Conservation (phyloP, 2,797 vertebrate genomes). For the Crenuchus spilurus region DNA sequence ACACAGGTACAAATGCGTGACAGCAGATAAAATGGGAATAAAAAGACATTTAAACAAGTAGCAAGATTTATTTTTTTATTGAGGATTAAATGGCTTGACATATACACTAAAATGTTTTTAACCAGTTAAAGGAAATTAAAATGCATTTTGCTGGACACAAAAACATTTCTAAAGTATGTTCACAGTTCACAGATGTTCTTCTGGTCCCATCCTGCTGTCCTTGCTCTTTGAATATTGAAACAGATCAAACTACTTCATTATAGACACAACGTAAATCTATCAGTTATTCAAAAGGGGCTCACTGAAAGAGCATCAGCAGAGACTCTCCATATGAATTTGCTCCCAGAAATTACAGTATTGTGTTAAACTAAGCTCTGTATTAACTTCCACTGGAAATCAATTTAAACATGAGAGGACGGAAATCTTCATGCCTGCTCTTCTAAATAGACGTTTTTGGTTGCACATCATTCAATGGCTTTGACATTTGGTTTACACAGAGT, state of each 20-base stretch:
- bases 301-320: background rate
- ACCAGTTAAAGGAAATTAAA: no score
- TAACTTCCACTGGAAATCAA: background rate
- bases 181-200: background rate
- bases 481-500: constrained; percentile 22
- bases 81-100: background rate
- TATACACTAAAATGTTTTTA: no score
- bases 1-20: background rate
- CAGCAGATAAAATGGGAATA: background rate
- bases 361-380: background rate
- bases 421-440: background rate
- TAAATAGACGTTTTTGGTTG: background rate
- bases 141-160: background rate
- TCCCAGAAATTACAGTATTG: background rate
- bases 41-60: constrained; percentile 7
- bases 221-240: background rate
- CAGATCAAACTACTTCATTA: background rate
- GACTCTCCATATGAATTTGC: background rate
- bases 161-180: background rate
- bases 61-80: constrained; percentile 11
- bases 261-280: background rate
- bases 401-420: background rate
- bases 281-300: background rate
- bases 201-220: background rate
- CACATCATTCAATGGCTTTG: background rate